Evolutionary conservation across 1,140 invertebrate species (phyloP).

Genomic region (Drosophila fuyamai): DNA sequence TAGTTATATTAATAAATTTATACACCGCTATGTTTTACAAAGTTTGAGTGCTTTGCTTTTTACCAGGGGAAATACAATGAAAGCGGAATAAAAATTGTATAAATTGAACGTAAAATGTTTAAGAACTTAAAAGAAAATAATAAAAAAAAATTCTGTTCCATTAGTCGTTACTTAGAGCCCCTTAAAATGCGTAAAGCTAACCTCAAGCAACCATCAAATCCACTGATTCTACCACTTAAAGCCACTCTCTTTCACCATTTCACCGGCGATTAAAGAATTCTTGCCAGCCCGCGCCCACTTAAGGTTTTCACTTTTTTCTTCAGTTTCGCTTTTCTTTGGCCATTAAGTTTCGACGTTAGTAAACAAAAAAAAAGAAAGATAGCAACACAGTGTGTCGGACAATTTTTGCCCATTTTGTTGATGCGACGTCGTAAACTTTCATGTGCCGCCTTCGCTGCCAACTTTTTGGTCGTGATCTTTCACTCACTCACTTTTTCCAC

Average conservation of each 20-base stretch:
- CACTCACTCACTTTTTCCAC: conserved; percentile 53
- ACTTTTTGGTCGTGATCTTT: conserved; percentile 81
- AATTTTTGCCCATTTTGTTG: conserved; percentile 63
- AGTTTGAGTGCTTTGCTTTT: no score
- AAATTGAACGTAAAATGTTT: no score
- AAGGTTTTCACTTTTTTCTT: conserved; percentile 63
- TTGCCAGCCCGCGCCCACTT: conserved; percentile 46
- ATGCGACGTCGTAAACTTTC: conserved; percentile 72
- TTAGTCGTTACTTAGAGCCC: neutral
- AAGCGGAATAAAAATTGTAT: no score
- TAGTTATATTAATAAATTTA: no score
- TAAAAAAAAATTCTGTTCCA: neutral
- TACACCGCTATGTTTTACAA: no score
- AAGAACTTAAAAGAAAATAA: conserved; percentile 3
- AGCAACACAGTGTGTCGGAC: conserved; percentile 50
- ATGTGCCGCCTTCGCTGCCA: conserved; percentile 74
- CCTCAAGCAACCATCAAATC: conserved; percentile 7
- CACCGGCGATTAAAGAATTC: conserved; percentile 48
- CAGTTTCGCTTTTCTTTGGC: conserved; percentile 71
- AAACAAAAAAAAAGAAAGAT: conserved; percentile 18
- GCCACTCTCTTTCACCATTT: conserved; percentile 22
- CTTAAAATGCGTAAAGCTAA: neutral
- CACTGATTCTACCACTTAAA: conserved; percentile 26
- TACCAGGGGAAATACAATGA: no score
- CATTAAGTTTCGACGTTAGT: conserved; percentile 44